Percentiles rank a stretch among this genome's conserved stretches.
These are phyloP conservation scores for Mohoua ochrocephala DNA, from an alignment of 2,113 vertebrate species.

Conservation along the genomic window DNA sequence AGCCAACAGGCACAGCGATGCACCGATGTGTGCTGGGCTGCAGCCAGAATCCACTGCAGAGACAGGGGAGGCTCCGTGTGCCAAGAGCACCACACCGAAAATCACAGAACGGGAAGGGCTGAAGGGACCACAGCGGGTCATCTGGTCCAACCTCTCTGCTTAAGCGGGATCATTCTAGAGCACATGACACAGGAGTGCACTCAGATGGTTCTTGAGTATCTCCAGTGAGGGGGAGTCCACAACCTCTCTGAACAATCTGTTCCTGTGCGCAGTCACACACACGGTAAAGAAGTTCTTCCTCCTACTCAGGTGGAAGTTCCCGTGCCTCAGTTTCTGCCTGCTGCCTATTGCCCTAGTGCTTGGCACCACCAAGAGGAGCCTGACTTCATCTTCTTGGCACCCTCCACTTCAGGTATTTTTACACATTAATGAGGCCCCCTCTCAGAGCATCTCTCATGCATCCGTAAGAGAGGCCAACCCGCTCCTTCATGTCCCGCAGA, in stretches of 20 bases:
- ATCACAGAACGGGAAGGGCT: not conserved
- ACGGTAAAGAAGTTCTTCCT: not conserved
- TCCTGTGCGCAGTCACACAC: rapidly evolving
- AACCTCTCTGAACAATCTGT: not conserved
- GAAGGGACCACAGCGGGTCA: not conserved
- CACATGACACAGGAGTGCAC: not conserved
- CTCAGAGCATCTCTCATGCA: not conserved
- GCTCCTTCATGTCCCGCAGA: not conserved
- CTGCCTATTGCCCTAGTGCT: not conserved
- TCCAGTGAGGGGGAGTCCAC: not conserved
- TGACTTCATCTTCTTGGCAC: no score
- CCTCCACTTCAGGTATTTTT: not conserved
- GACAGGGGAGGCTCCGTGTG: no score
- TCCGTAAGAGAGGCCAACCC: not conserved
- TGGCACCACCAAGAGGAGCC: not conserved
- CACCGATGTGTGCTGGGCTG: rapidly evolving
- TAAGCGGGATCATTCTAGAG: not conserved
- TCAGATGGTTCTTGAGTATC: not conserved
- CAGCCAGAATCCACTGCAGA: not conserved
- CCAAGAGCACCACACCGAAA: not conserved
- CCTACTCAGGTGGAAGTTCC: no score
- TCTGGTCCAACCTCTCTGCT: no score
- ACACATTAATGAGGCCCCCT: no score
- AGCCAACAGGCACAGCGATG: not conserved
- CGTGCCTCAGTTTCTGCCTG: not conserved